These are phyloP conservation scores for Lagothrix lagotricha DNA, from an alignment of 2,797 vertebrate genomes.

Conservation along the genomic window DNA sequence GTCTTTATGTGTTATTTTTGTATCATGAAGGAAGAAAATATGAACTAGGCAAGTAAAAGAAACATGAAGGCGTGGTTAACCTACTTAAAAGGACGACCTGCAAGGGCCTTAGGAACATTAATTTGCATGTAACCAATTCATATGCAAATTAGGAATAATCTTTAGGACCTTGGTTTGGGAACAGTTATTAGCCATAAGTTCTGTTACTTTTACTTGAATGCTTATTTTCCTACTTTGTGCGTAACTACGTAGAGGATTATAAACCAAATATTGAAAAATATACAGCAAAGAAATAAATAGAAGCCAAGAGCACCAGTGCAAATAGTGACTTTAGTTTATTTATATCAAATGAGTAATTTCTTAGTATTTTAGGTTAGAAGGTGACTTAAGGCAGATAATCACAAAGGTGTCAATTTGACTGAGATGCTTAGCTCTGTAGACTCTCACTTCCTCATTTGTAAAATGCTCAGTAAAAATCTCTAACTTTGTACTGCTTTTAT, in stretches of 20 bases:
- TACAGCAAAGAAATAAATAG: conserved; percentile 1
- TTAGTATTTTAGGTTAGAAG: conserved; percentile 31
- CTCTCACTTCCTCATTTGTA: not conserved
- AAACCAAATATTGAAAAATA: conserved; percentile 40
- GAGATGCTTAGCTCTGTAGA: not conserved
- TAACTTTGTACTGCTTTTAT: not conserved
- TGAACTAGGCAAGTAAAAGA: not conserved
- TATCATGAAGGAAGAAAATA: not conserved
- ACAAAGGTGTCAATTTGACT: not conserved
- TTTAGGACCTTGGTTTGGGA: conserved; percentile 24
- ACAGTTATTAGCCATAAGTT: conserved; percentile 56
- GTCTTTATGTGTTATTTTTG: not conserved
- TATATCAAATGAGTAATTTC: conserved; percentile 17
- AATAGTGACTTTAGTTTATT: conserved; percentile 18
- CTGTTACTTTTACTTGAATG: conserved; percentile 44
- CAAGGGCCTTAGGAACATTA: conserved; percentile 38
- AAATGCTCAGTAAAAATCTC: not conserved
- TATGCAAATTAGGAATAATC: conserved; percentile 62
- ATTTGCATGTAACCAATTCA: conserved; percentile 55
- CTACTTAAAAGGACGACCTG: conserved; percentile 53
- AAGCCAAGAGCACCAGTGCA: not conserved
- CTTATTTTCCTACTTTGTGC: conserved; percentile 56
- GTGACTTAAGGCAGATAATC: not conserved
- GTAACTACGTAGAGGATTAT: conserved; percentile 40
- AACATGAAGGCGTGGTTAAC: conserved; percentile 12